Conservation (phyloP, 2,113 vertebrate species). For the Anarrhichthys ocellatus region DNA sequence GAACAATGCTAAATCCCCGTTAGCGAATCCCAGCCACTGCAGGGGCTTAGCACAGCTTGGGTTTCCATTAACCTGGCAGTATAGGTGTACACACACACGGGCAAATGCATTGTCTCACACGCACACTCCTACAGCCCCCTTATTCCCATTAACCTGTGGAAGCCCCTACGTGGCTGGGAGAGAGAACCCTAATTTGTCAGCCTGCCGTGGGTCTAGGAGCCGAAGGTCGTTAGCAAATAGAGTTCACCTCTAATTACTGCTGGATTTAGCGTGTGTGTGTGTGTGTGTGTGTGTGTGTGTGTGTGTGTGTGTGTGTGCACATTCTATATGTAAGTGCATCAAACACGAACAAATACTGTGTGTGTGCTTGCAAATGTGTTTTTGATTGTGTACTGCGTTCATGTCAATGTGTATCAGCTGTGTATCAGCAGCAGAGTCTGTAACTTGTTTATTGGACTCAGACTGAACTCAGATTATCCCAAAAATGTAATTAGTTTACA, state of each 20-base stretch:
- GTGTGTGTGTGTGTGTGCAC: conserved; percentile 24
- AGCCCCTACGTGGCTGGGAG: conserved; percentile 62
- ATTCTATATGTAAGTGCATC: conserved; percentile 21
- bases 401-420: neutral
- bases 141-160: conserved; percentile 82
- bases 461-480: neutral
- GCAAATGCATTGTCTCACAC: neutral
- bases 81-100: conserved; percentile 25
- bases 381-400: neutral
- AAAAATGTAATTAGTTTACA: neutral
- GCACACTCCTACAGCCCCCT: conserved; percentile 35
- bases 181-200: conserved; percentile 80
- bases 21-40: conserved; percentile 64
- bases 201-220: conserved; percentile 66
- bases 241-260: conserved; percentile 81
- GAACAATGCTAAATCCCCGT: conserved; percentile 76
- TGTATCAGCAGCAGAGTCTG: neutral
- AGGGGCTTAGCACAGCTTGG: conserved; percentile 66
- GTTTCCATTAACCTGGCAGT: conserved; percentile 66
- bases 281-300: conserved; percentile 27
- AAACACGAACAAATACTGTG: neutral
- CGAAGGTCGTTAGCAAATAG: conserved; percentile 79
- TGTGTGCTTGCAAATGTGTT: neutral
- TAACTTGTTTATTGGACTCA: neutral
- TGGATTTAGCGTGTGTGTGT: conserved; percentile 49